These are phyloP conservation scores for Ophioninae sp. DNA, from an alignment of 2,888 invertebrate genomes.

Conservation along the genomic window DNA sequence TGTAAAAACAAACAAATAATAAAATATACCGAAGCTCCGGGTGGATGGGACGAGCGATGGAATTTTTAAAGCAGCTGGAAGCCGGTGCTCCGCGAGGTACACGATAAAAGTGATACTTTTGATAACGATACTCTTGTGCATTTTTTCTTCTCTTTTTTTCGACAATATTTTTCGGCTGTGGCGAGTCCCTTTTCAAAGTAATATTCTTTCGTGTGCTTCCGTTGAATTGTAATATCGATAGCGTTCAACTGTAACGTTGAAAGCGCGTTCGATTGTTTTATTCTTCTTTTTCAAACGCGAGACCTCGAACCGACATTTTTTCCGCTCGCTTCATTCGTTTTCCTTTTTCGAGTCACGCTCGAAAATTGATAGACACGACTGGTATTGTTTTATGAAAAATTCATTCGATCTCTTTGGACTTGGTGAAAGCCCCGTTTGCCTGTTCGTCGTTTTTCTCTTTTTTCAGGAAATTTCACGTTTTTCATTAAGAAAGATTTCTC, in stretches of 20 bases:
- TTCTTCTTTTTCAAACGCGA: too few species aligned
- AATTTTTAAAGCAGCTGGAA: background rate
- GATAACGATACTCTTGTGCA: constrained; percentile 11
- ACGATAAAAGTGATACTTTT: constrained; percentile 6
- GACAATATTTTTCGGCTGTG: background rate
- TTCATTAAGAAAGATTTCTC: background rate
- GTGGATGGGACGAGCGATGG: background rate
- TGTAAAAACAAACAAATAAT: background rate
- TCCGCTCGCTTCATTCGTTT: too few species aligned
- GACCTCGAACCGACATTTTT: too few species aligned
- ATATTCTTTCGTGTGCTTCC: background rate
- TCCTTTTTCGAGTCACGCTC: background rate
- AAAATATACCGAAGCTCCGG: background rate
- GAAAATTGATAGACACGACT: background rate
- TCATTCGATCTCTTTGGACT: background rate
- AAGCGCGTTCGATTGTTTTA: too few species aligned
- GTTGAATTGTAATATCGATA: too few species aligned
- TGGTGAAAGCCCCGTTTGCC: background rate
- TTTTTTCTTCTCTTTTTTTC: background rate
- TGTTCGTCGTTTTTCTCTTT: background rate
- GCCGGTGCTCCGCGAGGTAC: background rate
- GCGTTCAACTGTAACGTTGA: too few species aligned
- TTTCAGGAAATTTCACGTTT: background rate
- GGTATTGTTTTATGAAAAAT: background rate
- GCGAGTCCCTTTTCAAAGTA: background rate